Evolutionary conservation across 1,140 invertebrate genomes (phyloP), one percentile per base, ranked within the genome.

Genomic region (Drosophila nikananu): DNA sequence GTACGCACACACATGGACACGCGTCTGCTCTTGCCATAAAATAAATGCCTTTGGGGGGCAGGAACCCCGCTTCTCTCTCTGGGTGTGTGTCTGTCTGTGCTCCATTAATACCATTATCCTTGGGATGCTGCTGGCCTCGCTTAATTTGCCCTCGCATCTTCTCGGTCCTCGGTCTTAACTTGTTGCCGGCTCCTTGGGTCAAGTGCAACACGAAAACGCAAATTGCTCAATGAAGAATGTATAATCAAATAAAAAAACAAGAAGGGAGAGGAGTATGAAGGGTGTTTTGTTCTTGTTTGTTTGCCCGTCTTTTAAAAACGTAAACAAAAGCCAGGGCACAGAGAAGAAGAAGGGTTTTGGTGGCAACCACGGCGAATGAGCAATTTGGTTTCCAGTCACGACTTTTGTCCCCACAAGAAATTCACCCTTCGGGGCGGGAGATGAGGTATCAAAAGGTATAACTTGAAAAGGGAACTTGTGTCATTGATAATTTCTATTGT

Each of bases 111-210:
- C 67, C 64, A 81, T 81, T 60, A 72, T 73, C 80, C 83, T 84
- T 83, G 80, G 75, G 58, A 54, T 55, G 46, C 59, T 61, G 57
- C 30, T 48, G 68, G 64, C 58, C 57, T 74, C 55, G 55, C 83
- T 73, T 78, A 86, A 78, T 84, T 84, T 81, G 46, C 58, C 61
- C 63, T 55, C 60, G 65, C 64, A 73, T 62, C 82, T 54, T 35
- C 27, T 17, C 52, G 17, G 49, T 37, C 32, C 52, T 55, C 52
- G 54, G 21, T 57, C 54, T 86, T 86, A 73, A 86, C 82, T 86
- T 86, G 82, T 86, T 86, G 82, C 81, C 75, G 64, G 55, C 63
- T 68, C 49, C 77, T 48, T 79, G 81, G 81, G 81, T 83, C 81
- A 83, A 83, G 81, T 83, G 83, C 81, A 86, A 23, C 66, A 73